These are phyloP conservation scores for Zaprionus davidi DNA, from an alignment of 1,140 invertebrate species.

Conservation along the genomic window DNA sequence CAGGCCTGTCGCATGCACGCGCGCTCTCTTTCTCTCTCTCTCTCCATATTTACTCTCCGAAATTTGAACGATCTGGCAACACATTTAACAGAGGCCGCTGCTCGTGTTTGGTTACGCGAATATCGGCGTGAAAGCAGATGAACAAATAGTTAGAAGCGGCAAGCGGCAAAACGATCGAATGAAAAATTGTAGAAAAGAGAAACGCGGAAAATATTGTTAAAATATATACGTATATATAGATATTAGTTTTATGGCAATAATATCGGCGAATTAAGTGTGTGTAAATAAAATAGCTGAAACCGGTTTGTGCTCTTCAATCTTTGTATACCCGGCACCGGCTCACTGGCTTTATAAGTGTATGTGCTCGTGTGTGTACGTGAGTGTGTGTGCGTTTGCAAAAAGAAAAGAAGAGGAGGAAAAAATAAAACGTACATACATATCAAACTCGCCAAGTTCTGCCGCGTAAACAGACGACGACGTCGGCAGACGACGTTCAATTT, in stretches of 20 bases:
- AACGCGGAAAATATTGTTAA: slow-evolving; percentile 16
- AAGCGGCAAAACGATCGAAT: slow-evolving; percentile 22
- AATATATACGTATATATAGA: slow-evolving; percentile 11
- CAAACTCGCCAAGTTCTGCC: slow-evolving; percentile 46
- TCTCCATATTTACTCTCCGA: slow-evolving; percentile 9
- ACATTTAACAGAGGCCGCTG: slow-evolving; percentile 31
- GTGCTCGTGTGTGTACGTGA: slow-evolving; percentile 20
- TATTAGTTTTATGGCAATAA: slow-evolving; percentile 23
- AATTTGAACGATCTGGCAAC: slow-evolving; percentile 53
- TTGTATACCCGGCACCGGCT: slow-evolving; percentile 63
- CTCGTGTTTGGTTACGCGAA: slow-evolving; percentile 61
- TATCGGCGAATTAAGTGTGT: slow-evolving; percentile 23
- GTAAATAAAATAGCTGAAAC: slow-evolving; percentile 53
- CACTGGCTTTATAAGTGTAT: slow-evolving; percentile 44
- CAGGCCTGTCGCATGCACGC: not conserved
- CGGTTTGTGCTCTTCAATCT: slow-evolving; percentile 48
- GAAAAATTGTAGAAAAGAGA: slow-evolving; percentile 32
- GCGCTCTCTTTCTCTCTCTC: slow-evolving; percentile 7
- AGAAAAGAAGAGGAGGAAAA: slow-evolving; percentile 29
- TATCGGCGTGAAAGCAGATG: slow-evolving; percentile 61
- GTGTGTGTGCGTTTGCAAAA: slow-evolving; percentile 30
- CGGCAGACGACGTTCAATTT: slow-evolving; percentile 60
- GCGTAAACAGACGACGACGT: slow-evolving; percentile 56
- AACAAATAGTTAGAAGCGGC: slow-evolving; percentile 40
- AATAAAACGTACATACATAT: slow-evolving; percentile 30